Conservation (phyloP, 2,113 vertebrate species). For the Promerops cafer region DNA sequence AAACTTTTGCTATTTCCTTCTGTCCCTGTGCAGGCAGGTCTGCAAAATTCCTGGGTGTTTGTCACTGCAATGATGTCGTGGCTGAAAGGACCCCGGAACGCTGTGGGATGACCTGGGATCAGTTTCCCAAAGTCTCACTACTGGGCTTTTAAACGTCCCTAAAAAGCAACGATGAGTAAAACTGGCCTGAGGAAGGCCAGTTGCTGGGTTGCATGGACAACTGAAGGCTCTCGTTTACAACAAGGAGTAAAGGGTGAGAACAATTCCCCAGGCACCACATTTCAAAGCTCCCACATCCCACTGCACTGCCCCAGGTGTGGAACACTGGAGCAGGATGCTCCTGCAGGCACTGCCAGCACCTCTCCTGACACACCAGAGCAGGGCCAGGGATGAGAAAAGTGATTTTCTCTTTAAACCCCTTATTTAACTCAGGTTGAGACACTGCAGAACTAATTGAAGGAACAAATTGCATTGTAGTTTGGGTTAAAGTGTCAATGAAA, state of each 20-base stretch:
- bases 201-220: fast-evolving
- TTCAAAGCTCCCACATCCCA: not conserved
- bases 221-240: not conserved
- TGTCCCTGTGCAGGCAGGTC: too few relatives aligned
- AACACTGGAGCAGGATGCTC: not conserved
- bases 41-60: not conserved
- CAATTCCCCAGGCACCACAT: not conserved
- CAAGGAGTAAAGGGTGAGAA: not conserved
- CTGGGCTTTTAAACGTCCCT: not conserved
- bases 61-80: fast-evolving
- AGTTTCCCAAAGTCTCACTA: not conserved
- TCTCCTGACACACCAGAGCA: not conserved
- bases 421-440: not conserved
- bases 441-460: not conserved
- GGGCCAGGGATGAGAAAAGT: not conserved
- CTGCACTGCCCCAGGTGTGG: fast-evolving
- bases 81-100: fast-evolving
- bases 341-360: not conserved
- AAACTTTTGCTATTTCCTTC: not conserved
- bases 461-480: not conserved
- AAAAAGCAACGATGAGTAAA: not conserved
- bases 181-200: not conserved
- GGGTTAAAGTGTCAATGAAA: not conserved
- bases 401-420: not conserved
- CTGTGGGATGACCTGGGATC: not conserved